Evolutionary conservation across 2,797 vertebrate species (phyloP).

Genomic region (Gallinago solitaria): DNA sequence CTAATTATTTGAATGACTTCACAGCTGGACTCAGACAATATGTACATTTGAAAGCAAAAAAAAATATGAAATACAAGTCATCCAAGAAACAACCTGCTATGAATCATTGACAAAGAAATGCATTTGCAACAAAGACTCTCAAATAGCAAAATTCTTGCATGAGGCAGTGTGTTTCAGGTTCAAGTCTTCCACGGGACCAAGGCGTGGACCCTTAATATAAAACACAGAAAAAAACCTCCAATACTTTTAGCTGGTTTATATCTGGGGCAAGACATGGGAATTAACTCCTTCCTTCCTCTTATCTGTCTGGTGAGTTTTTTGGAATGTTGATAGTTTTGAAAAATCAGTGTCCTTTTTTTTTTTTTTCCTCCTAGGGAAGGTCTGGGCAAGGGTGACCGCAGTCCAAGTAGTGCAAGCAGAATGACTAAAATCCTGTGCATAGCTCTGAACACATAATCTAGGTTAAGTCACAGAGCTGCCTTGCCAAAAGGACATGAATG

Average conservation of each 20-base stretch:
- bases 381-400: background rate
- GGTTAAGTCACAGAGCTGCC: conserved; percentile 9
- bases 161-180: background rate
- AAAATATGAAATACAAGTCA: conserved; percentile 23
- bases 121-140: background rate
- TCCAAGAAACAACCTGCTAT: conserved; percentile 28
- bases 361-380: background rate
- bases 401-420: background rate
- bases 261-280: background rate
- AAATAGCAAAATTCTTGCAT: background rate
- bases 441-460: conserved; percentile 34
- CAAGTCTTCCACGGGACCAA: background rate
- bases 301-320: background rate
- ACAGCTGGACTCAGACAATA: conserved; percentile 33
- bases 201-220: background rate
- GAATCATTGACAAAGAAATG: conserved; percentile 32
- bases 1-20: conserved; percentile 34
- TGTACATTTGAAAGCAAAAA: conserved; percentile 18
- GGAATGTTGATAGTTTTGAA: background rate
- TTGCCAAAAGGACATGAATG: conserved; percentile 42
- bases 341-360: background rate
- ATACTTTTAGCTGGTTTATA: background rate
- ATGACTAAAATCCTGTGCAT: conserved; percentile 4
- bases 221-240: background rate
- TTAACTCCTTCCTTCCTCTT: background rate